Conservation (phyloP, 2,113 vertebrate species). For the Danionella cerebrum region DNA sequence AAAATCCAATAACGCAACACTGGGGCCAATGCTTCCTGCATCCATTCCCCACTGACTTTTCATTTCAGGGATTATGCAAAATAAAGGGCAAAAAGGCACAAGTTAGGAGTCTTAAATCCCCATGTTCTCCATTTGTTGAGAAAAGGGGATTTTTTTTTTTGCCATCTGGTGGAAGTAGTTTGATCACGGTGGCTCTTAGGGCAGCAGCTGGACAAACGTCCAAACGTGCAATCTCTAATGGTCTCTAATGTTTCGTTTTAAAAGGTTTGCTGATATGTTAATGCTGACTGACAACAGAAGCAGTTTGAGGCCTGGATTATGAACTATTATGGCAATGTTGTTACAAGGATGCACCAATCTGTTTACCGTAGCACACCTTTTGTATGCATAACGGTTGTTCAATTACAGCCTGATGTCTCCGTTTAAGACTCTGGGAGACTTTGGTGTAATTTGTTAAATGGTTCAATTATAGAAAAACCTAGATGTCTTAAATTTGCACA, state of each 20-base stretch:
- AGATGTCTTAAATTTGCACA: no score
- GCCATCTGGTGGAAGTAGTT: slow-evolving; percentile 60
- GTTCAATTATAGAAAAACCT: no score
- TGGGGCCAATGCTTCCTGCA: not conserved
- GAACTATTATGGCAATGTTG: slow-evolving; percentile 41
- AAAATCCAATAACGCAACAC: not conserved
- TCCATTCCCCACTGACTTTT: slow-evolving; percentile 7
- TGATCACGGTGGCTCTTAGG: slow-evolving; percentile 43
- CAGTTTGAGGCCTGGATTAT: slow-evolving; percentile 27
- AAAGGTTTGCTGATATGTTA: slow-evolving; percentile 43
- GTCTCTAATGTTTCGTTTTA: slow-evolving; percentile 35
- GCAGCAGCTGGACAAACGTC: slow-evolving; percentile 51
- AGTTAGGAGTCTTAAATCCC: slow-evolving; percentile 52
- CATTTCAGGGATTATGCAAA: slow-evolving; percentile 39
- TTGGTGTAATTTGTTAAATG: no score
- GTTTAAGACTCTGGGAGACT: no score
- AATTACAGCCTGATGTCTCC: not conserved
- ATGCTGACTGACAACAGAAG: slow-evolving; percentile 33
- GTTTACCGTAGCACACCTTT: not conserved
- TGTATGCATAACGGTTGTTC: not conserved
- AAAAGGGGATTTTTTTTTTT: slow-evolving; percentile 38
- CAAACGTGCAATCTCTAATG: slow-evolving; percentile 51
- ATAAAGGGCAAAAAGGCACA: slow-evolving; percentile 40
- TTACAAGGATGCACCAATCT: not conserved
- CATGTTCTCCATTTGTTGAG: slow-evolving; percentile 62